Evolutionary conservation across 2,888 invertebrate species (phyloP), one percentile per base, ranked within the genome.

Genomic region (Andrena flavipes): DNA sequence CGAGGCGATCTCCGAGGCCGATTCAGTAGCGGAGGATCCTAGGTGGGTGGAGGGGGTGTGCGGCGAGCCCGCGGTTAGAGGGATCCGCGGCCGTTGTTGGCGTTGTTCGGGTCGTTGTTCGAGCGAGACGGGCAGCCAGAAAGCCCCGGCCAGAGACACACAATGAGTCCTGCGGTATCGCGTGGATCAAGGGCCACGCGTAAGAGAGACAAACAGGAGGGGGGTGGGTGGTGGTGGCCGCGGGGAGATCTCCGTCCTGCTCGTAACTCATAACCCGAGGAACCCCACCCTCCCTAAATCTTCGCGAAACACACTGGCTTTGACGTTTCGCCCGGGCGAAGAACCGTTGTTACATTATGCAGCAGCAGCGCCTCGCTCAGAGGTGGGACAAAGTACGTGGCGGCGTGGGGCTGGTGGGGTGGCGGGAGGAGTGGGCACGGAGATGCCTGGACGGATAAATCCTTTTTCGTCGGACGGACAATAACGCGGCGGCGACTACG

Each of bases 261-360:
- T 85, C 90, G 87, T 91, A 91, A 91, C 89, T 91, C 91, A 91
- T 88, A 90, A 88, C 87, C 86, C 84, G 87, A 86, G 89, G 81
- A 86, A 88, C 87, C 87, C 88, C 90, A 89, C 86, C 88, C 90
- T 89, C 87, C 90, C 90, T 91, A 93, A 93, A 93, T 92, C 93
- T 92, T 91, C 85, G 83, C 87, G 89, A 89, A 91, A 92, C 90
- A 90, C 88, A 87, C 90, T 91, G 90, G 87, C 84, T 90, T 88
- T 91, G 91, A 91, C 91, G 90, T 90, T 88, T 89, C 88, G 88
- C 87, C 87, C 87, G 76, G 89, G 85, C 82, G 88, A 86, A 85
- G 89, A 89, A 89, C 91, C 88, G 88, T 90, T 91, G 90, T 91
- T 92, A 92, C 91, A 92, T 92, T 92, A 92, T 92, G 92, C 92